A percentile compares a stretch with the other conserved stretches of the same genome.
phyloP scores from a whole-genome alignment of 53 echinoderm and acorn worm genomes.

The Henricia sp. region DNA sequence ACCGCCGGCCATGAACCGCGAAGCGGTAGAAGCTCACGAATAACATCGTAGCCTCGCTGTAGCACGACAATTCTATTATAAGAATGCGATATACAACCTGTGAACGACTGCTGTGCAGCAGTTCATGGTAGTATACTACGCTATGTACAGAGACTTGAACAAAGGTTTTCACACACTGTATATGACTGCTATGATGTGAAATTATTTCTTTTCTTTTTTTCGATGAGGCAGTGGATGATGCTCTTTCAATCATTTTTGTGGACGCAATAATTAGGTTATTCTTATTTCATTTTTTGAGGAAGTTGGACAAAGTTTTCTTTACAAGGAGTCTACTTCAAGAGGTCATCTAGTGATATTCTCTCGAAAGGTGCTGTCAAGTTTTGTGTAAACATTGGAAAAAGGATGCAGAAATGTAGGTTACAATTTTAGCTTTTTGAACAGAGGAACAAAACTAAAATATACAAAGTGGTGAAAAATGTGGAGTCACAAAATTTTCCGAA shows the following conservation, averaged over 20 bases:
- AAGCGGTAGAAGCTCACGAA: constrained; percentile 65
- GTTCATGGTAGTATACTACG: constrained; percentile 14
- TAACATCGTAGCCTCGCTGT: background rate
- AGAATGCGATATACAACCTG: background rate
- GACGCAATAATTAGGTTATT: background rate
- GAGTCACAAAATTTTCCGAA: no score
- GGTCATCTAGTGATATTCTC: no score
- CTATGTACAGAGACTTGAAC: constrained; percentile 36
- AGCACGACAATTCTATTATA: background rate
- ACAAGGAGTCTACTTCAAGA: background rate
- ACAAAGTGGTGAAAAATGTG: no score
- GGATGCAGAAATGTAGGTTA: no score
- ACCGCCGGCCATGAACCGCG: constrained; percentile 46
- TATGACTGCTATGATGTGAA: background rate
- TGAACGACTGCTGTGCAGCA: constrained; percentile 49
- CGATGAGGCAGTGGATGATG: background rate
- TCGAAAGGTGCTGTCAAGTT: no score
- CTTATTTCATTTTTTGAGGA: background rate
- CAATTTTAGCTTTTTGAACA: no score
- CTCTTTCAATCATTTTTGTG: background rate
- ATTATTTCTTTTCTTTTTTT: background rate
- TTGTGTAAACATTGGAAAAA: no score
- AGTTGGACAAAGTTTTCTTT: background rate
- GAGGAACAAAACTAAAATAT: no score
- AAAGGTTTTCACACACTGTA: background rate